These are phyloP conservation scores for Panurus biarmicus DNA, from an alignment of 2,113 vertebrate species.

Conservation along the genomic window DNA sequence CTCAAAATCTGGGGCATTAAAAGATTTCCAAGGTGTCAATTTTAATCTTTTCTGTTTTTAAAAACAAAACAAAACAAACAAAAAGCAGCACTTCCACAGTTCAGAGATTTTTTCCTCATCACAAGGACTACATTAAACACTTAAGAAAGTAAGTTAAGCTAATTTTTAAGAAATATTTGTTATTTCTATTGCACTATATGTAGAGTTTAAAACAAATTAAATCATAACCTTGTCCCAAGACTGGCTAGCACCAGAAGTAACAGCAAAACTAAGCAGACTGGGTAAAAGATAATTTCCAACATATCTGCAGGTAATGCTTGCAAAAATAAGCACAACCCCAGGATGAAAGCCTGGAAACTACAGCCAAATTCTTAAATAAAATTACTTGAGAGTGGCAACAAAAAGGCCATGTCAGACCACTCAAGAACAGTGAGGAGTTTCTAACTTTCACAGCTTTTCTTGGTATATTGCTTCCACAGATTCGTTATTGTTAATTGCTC, in stretches of 20 bases:
- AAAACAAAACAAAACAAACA: neutral
- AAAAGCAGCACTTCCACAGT: neutral
- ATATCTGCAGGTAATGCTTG: neutral
- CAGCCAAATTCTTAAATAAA: neutral
- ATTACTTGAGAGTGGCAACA: fast-evolving
- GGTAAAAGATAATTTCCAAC: neutral
- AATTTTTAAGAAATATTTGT: neutral
- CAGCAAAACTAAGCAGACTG: neutral
- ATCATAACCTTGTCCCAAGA: neutral
- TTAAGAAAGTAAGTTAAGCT: neutral
- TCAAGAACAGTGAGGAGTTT: neutral
- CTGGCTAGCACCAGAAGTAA: neutral
- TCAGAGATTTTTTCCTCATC: neutral
- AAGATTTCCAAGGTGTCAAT: neutral
- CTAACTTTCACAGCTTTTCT: neutral
- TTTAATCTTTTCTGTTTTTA: neutral
- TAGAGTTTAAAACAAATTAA: neutral
- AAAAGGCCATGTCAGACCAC: neutral
- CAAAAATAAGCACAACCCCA: neutral
- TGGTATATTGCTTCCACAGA: neutral
- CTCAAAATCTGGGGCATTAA: neutral
- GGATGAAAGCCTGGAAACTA: neutral
- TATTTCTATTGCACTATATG: neutral
- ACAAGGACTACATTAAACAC: neutral
- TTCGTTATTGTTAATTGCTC: neutral